Evolutionary conservation across 30 jellyfish, hydroid and myxozoan species (phyloP).

Genomic region (Sanderia malayensis): DNA sequence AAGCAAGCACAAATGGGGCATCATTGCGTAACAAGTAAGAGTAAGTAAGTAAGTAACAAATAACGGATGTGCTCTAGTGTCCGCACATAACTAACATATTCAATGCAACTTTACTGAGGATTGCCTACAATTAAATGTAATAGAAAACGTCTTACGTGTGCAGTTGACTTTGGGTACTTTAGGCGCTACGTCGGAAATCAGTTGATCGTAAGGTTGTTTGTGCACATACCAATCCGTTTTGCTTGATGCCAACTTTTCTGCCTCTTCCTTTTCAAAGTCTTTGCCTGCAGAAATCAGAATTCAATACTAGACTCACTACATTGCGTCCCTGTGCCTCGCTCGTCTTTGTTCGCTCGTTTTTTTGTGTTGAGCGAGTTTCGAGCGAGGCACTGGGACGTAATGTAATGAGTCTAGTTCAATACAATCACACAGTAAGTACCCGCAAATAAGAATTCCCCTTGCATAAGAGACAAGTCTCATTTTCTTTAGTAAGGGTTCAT

Average conservation of each 20-base stretch:
- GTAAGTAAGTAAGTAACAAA: background rate
- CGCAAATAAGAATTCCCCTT: no score
- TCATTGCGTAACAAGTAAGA: background rate
- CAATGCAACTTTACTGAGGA: background rate
- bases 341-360: background rate
- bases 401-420: no score
- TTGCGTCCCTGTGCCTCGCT: no score
- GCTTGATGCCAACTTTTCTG: conserved; percentile 20
- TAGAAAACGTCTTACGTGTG: background rate
- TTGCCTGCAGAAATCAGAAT: background rate
- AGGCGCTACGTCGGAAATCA: conserved; percentile 27
- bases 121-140: background rate
- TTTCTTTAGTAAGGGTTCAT: no score
- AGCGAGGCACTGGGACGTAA: no score
- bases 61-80: background rate
- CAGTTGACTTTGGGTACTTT: conserved; percentile 8
- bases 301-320: no score
- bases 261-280: background rate
- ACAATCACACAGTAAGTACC: background rate
- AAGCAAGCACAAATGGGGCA: background rate
- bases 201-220: conserved; percentile 19
- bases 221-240: conserved; percentile 39
- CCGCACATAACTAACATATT: background rate
- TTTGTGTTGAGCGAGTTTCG: background rate
- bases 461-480: no score